phyloP scores from a whole-genome alignment of 2,888 invertebrate species.

The Parnassius glacialis region DNA sequence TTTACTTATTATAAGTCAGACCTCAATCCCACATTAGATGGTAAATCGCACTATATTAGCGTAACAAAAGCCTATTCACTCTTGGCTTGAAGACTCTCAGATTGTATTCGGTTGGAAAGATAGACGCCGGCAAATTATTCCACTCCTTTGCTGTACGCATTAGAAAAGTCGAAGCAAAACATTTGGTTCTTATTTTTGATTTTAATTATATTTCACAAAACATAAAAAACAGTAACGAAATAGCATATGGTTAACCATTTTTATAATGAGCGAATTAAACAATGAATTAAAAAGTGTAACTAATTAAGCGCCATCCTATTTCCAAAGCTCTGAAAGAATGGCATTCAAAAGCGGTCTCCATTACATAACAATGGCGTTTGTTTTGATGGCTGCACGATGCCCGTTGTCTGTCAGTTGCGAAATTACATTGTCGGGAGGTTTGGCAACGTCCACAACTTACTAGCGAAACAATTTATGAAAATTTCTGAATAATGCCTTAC shows the following conservation, averaged over 20 bases:
- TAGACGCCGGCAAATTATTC: too few species aligned
- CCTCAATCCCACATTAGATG: too few species aligned
- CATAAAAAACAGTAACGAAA: too few species aligned
- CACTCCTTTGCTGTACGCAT: too few species aligned
- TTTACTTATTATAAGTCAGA: too few species aligned
- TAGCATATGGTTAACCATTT: not conserved
- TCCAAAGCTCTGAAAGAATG: slow-evolving; percentile 25
- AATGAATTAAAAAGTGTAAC: slow-evolving; percentile 25
- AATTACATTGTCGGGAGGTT: slow-evolving; percentile 31
- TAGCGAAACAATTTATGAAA: slow-evolving; percentile 14
- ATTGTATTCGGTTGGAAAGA: too few species aligned
- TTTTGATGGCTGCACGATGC: slow-evolving; percentile 26
- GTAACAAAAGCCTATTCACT: too few species aligned
- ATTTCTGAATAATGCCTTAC: slow-evolving; percentile 7
- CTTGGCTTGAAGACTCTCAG: too few species aligned
- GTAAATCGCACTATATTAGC: too few species aligned
- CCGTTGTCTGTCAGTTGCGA: slow-evolving; percentile 28
- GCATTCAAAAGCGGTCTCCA: slow-evolving; percentile 16
- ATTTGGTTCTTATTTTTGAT: too few species aligned
- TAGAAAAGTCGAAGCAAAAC: too few species aligned
- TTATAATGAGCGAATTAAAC: slow-evolving; percentile 14
- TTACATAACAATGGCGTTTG: slow-evolving; percentile 28
- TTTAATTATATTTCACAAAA: too few species aligned
- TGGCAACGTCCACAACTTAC: slow-evolving; percentile 30
- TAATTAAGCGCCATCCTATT: slow-evolving; percentile 25